Conservation (phyloP, 2,797 vertebrate species). For the Eurystomus glaucurus region DNA sequence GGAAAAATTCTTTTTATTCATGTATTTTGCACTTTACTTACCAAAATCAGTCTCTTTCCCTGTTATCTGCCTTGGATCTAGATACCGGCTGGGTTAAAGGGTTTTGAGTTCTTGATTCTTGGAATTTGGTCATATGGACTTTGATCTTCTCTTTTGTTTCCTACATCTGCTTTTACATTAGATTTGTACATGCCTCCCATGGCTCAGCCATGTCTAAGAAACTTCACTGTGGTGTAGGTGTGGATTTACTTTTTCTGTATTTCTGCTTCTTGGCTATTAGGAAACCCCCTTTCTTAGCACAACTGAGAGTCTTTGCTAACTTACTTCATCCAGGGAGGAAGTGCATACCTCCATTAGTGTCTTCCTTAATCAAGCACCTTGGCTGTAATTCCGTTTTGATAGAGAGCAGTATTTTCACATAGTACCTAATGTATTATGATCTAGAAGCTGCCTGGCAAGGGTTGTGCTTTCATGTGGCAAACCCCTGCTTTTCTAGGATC, state of each 20-base stretch:
- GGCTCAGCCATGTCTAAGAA: neutral
- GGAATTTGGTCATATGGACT: neutral
- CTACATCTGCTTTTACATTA: neutral
- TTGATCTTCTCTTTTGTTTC: neutral
- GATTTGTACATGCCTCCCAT: neutral
- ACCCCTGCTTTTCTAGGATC: neutral
- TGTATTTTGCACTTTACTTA: neutral
- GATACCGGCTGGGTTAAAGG: neutral
- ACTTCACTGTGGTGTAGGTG: rapidly evolving
- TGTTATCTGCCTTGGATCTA: neutral
- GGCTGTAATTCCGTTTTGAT: neutral
- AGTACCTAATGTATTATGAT: neutral
- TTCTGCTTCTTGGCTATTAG: neutral
- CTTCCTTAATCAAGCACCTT: neutral
- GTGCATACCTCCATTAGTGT: neutral
- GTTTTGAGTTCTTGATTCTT: neutral
- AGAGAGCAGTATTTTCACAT: neutral
- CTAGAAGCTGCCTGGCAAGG: neutral
- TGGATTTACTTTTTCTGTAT: neutral
- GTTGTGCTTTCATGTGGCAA: neutral
- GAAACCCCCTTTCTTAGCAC: neutral
- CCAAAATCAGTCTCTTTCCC: neutral
- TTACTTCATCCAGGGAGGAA: neutral
- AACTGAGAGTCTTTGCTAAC: neutral
- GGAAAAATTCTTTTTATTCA: neutral